These are phyloP conservation scores for Oreochromis niloticus DNA, from an alignment of 2,113 vertebrate genomes.

Conservation along the genomic window DNA sequence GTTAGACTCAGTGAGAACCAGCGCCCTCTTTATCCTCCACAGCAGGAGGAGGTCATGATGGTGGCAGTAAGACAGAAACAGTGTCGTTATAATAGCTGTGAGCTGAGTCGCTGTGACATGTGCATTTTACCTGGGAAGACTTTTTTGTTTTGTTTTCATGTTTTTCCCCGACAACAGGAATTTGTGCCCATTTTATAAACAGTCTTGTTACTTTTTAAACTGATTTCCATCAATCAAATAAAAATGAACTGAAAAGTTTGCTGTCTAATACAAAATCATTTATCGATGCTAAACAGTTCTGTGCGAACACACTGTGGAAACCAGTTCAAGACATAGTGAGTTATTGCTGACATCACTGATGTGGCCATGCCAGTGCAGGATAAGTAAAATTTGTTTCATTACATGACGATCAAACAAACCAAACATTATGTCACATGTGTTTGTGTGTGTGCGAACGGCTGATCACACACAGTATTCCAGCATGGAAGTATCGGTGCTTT, in stretches of 20 bases:
- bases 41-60: background rate
- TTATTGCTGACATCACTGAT: background rate
- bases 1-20: background rate
- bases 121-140: background rate
- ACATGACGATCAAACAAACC: fast-evolving
- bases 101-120: background rate
- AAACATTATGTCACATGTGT: background rate
- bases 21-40: background rate
- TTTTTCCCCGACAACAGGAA: background rate
- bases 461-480: background rate
- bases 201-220: background rate
- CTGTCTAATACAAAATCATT: background rate
- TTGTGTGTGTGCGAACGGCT: background rate
- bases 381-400: background rate
- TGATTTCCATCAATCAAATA: background rate
- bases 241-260: background rate
- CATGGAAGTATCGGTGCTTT: fast-evolving
- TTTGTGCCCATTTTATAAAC: background rate
- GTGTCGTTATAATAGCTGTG: background rate
- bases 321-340: background rate
- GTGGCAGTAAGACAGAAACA: background rate
- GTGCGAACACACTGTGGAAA: background rate
- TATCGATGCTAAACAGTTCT: background rate
- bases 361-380: fast-evolving
- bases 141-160: background rate